Percentiles rank a stretch among this genome's conserved stretches.
Evolutionary conservation across 2,113 vertebrate species (phyloP).

Genomic region (Osmerus eperlanus): DNA sequence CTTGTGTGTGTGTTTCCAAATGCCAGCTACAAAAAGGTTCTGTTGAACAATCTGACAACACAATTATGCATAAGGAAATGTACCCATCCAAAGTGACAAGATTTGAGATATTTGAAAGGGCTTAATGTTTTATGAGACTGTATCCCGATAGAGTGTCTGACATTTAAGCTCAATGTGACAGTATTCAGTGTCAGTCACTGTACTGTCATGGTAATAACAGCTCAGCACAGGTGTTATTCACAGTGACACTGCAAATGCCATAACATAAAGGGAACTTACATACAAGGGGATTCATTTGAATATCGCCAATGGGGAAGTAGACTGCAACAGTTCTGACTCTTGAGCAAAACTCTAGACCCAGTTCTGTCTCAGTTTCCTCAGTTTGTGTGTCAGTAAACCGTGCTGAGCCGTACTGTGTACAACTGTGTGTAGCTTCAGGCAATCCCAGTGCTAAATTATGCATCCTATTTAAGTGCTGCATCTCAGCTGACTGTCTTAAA

Average conservation of each 20-base stretch:
- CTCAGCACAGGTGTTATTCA: not conserved
- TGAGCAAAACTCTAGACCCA: not conserved
- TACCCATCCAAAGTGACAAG: not conserved
- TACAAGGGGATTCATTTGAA: not conserved
- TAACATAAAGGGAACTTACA: constrained; percentile 4
- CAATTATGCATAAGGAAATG: not conserved
- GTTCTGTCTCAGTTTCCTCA: not conserved
- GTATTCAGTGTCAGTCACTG: not conserved
- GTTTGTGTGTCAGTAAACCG: constrained; percentile 10
- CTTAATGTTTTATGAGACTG: not conserved
- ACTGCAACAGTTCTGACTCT: not conserved
- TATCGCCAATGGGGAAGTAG: not conserved
- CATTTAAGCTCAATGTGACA: constrained; percentile 7
- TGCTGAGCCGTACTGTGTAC: constrained; percentile 16
- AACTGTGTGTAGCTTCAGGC: constrained; percentile 30
- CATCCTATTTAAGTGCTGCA: constrained; percentile 1
- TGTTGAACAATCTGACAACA: too few relatives aligned
- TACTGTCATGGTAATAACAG: not conserved
- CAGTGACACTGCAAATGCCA: not conserved
- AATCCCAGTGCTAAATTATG: constrained; percentile 39
- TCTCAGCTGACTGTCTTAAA: constrained; percentile 28
- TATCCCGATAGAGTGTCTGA: not conserved
- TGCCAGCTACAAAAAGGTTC: too few relatives aligned
- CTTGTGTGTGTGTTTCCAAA: too few relatives aligned
- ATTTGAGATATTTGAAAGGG: not conserved